Conservation (phyloP, 2,797 vertebrate species). For the Tinamus major region DNA sequence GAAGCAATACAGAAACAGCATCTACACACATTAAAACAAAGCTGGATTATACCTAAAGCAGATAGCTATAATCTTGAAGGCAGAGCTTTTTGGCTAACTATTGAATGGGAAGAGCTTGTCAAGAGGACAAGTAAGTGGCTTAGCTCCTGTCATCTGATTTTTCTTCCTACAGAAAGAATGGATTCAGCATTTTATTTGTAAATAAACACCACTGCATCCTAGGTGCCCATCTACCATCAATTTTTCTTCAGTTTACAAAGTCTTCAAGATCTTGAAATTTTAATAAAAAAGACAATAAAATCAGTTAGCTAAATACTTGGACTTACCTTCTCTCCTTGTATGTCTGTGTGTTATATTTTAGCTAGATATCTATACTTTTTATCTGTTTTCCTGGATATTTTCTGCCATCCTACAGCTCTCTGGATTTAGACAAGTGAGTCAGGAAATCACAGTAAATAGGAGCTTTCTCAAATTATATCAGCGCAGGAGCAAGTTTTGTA, state of each 20-base stretch:
- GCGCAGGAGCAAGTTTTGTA: neutral
- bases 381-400: neutral
- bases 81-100: neutral
- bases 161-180: neutral
- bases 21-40: neutral
- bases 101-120: neutral
- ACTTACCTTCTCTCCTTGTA: neutral
- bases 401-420: neutral
- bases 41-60: neutral
- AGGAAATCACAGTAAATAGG: fast-evolving
- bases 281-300: neutral
- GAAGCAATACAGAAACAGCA: neutral
- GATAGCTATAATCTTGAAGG: neutral
- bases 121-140: neutral
- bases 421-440: neutral
- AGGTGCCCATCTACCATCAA: neutral
- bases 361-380: neutral
- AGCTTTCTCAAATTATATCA: neutral
- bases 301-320: neutral
- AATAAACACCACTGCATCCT: neutral
- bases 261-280: neutral
- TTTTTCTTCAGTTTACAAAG: neutral
- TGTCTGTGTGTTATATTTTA: neutral
- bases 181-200: neutral
- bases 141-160: neutral